These are phyloP conservation scores for Crenichthys baileyi DNA, from an alignment of 2,797 vertebrate genomes.

Conservation along the genomic window DNA sequence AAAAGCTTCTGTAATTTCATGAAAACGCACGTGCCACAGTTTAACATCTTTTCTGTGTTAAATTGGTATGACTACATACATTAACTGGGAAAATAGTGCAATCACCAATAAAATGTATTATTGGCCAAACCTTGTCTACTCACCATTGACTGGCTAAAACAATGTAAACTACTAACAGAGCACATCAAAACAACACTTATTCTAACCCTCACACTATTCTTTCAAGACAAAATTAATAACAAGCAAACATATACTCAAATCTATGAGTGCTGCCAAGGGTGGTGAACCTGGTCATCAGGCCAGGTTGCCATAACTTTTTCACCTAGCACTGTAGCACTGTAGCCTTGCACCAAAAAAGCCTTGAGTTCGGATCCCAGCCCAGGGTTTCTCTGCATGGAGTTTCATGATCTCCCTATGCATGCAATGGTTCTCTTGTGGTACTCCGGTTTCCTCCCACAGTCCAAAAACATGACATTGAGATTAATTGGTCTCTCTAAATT, in stretches of 20 bases:
- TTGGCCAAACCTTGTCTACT: too few relatives aligned
- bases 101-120: not conserved
- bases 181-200: too few relatives aligned
- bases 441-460: not conserved
- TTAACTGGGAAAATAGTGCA: too few relatives aligned
- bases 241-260: too few relatives aligned
- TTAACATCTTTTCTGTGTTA: slow-evolving; percentile 28
- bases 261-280: too few relatives aligned
- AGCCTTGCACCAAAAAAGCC: not conserved
- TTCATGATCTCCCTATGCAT: not conserved
- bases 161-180: not conserved
- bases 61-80: slow-evolving; percentile 5
- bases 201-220: too few relatives aligned
- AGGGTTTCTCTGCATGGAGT: not conserved
- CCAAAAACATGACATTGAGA: not conserved
- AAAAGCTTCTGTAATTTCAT: slow-evolving; percentile 19
- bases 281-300: too few relatives aligned
- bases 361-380: not conserved
- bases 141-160: not conserved
- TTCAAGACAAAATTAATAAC: too few relatives aligned
- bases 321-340: not conserved
- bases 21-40: slow-evolving; percentile 18
- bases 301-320: too few relatives aligned
- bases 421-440: not conserved
- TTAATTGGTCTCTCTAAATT: not conserved